A percentile compares a stretch with the other conserved stretches of the same genome.
phyloP scores from a whole-genome alignment of 35 echinoderm and acorn worm species.

The Apostichopus parvimensis region DNA sequence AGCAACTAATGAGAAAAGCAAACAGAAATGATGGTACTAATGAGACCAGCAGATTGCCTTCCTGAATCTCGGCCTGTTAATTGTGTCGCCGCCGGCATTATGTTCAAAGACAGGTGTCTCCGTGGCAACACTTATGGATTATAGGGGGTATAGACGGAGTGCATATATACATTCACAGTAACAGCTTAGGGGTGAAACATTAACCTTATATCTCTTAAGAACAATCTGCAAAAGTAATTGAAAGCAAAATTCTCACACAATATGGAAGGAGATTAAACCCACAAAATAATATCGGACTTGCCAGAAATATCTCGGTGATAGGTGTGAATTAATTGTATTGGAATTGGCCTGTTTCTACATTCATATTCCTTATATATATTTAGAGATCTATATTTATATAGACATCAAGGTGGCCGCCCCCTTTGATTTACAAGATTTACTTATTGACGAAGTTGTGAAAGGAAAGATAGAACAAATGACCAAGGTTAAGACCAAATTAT shows the following conservation, averaged over 20 bases:
- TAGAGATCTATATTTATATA: no score
- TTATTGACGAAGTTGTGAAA: no score
- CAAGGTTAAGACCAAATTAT: no score
- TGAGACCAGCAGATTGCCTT: neutral
- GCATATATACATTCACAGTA: neutral
- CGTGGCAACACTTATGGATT: constrained; percentile 6
- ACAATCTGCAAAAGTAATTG: neutral
- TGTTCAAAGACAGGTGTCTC: constrained; percentile 24
- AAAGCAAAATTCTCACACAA: neutral
- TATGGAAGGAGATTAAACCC: neutral
- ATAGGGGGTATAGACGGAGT: neutral
- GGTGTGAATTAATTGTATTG: neutral
- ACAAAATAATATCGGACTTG: neutral
- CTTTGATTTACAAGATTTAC: no score
- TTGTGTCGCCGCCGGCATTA: constrained; percentile 36
- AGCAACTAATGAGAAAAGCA: neutral
- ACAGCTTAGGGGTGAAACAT: neutral
- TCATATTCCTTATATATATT: no score
- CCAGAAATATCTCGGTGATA: neutral
- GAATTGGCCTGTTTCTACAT: neutral
- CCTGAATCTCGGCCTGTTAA: neutral
- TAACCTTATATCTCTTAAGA: neutral
- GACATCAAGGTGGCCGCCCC: no score
- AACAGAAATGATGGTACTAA: neutral
- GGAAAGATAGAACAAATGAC: no score